Percentiles rank a stretch among this genome's conserved stretches.
phyloP scores from a whole-genome alignment of 2,888 invertebrate species.

The Tetranychus truncatus region DNA sequence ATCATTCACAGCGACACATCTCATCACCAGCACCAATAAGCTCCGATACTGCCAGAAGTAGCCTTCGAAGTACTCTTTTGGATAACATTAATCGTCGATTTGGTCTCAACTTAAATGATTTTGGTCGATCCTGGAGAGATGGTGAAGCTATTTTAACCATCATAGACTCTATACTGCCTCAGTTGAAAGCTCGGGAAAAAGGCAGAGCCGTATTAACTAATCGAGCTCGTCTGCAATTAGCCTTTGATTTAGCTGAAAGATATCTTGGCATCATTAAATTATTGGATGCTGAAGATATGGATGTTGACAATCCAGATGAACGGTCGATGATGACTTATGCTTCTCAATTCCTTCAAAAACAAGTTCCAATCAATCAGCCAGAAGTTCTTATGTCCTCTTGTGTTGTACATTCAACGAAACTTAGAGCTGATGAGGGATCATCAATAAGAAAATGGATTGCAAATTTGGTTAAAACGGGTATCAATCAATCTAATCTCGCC shows the following conservation, averaged over 20 bases:
- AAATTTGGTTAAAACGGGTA: not conserved
- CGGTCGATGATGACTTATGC: slow-evolving; percentile 97
- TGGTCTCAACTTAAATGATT: slow-evolving; percentile 74
- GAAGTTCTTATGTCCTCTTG: not conserved
- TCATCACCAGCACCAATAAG: not conserved
- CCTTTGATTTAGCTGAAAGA: slow-evolving; percentile 75
- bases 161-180: slow-evolving; percentile 77
- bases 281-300: slow-evolving; percentile 64
- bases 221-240: slow-evolving; percentile 64
- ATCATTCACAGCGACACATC: not conserved
- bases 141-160: slow-evolving; percentile 86
- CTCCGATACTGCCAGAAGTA: not conserved
- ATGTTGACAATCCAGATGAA: slow-evolving; percentile 86
- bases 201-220: slow-evolving; percentile 40
- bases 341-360: slow-evolving; percentile 84
- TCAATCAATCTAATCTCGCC: not conserved
- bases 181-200: slow-evolving; percentile 50
- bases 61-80: slow-evolving; percentile 2
- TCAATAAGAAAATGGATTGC: not conserved
- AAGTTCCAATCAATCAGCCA: slow-evolving; percentile 29
- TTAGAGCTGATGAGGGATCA: not conserved
- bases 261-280: slow-evolving; percentile 76
- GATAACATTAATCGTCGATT: slow-evolving; percentile 44
- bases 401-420: not conserved
- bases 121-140: slow-evolving; percentile 87